Base-by-base conservation (phyloP, 2,113 vertebrate species). In the Aptenodytes patagonicus region DNA sequence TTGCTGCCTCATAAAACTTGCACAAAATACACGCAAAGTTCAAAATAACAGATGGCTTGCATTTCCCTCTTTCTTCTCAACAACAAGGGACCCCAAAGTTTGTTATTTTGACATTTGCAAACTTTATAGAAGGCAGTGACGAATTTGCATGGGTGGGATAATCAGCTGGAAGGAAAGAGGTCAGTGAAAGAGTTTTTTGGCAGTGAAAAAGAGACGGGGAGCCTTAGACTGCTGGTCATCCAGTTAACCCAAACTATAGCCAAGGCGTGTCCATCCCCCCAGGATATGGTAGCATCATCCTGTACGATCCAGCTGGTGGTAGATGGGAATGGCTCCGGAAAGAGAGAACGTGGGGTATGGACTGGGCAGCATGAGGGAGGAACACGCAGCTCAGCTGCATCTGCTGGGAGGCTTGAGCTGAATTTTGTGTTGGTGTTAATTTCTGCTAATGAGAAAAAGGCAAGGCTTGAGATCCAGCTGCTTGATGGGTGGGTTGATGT, bases 221-320 rank as follows among this genome's bases (percentile, higher is more conserved):
- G 20, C n/a, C 28, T 91, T 58, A 49, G 65, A 12, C 25, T 94
- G 69, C 68, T 84, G 20, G 13, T 52, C 47, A 52, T 52, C 46
- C 58, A 54, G 5, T 44, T 44, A 69, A 61, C 11, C 9, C 46
- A 21, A 51, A 7, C 15, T 31, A 4, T 11, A 40, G 46, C 17
- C 28, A 13, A 25, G 14, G 46, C 44, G 8, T 19, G 8, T 51
- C 52, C 28, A 9, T 46, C 40, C 81, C 42, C 2, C 24, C 38
- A 54, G 58, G 29, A 26, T 36, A 31, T 3, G 13, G 54, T 32
- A 14, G 13, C 29, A 34, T 46, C 34, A 13, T 7, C 5, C 13
- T 18, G 17, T 47, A 2, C 0, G 0, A 38, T 52, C 51, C 28
- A 12, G 34, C 38, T 87, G 62, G 19, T 18, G 15, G 47, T 13